Evolutionary conservation across 2,888 invertebrate genomes (phyloP).

Genomic region (Congeria kusceri): DNA sequence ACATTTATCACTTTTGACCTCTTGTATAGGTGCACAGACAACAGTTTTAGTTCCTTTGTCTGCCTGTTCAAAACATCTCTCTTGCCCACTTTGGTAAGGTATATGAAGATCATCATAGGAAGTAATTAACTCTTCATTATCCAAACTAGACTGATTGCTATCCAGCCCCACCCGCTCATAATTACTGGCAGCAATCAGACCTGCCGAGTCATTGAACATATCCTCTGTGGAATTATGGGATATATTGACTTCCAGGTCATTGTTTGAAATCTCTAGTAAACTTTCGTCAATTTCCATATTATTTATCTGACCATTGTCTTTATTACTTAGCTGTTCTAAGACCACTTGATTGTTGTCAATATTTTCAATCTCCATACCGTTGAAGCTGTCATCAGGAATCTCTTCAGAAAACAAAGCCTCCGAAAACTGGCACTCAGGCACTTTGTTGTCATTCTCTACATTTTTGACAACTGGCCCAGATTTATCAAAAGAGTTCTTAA

Average conservation of each 20-base stretch:
- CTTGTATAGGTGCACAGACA: not conserved
- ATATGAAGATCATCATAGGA: slow-evolving; percentile 69
- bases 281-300: not conserved
- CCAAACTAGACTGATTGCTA: slow-evolving; percentile 54
- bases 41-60: slow-evolving; percentile 22
- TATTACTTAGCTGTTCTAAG: not conserved
- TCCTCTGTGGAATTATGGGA: slow-evolving; percentile 40
- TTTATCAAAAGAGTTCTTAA: not conserved
- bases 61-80: slow-evolving; percentile 60
- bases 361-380: not conserved
- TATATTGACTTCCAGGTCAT: slow-evolving; percentile 59
- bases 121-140: slow-evolving; percentile 28
- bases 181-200: slow-evolving; percentile 75
- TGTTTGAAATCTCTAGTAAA: slow-evolving; percentile 23
- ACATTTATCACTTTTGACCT: no score
- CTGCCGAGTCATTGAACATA: slow-evolving; percentile 58
- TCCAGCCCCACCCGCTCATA: slow-evolving; percentile 69
- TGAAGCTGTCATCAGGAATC: slow-evolving; percentile 10
- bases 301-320: not conserved
- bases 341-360: not conserved
- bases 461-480: not conserved
- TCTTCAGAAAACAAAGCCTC: slow-evolving; percentile 34
- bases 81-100: slow-evolving; percentile 72
- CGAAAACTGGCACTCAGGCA: not conserved
- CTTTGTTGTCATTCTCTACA: not conserved